phyloP scores from a whole-genome alignment of 2,113 vertebrate species.

The Pteropus alecto region DNA sequence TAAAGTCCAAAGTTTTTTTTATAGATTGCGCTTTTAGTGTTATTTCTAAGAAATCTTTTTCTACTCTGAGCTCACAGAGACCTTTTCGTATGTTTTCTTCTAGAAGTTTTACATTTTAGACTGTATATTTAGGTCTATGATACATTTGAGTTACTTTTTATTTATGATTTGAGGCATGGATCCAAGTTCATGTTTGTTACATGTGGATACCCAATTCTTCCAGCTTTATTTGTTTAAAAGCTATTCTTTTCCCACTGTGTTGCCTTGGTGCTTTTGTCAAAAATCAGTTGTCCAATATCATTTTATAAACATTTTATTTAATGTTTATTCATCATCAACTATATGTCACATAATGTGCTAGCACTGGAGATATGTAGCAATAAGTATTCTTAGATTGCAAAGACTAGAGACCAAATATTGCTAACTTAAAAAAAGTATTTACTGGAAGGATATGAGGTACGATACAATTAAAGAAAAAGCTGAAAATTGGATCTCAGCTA shows the following conservation, averaged over 20 bases:
- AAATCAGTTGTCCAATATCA: not conserved
- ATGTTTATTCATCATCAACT: not conserved
- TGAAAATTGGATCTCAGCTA: not conserved
- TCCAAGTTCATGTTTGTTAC: not conserved
- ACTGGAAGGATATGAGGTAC: not conserved
- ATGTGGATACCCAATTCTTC: not conserved
- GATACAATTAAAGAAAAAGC: slow-evolving; percentile 3
- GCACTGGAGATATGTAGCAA: not conserved
- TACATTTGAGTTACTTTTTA: not conserved
- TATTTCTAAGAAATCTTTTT: not conserved
- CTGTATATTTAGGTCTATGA: slow-evolving; percentile 23
- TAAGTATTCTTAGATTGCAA: not conserved
- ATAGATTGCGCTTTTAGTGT: not conserved
- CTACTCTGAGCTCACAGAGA: not conserved
- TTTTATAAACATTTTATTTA: slow-evolving; percentile 32
- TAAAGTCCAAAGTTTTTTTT: not conserved
- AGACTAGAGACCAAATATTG: slow-evolving; percentile 15
- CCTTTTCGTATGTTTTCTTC: not conserved
- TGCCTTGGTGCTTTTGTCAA: slow-evolving; percentile 15
- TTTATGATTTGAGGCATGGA: not conserved
- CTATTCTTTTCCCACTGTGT: not conserved
- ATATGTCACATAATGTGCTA: not conserved
- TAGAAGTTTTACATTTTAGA: not conserved
- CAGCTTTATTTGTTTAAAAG: not conserved
- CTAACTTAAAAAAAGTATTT: slow-evolving; percentile 11